phyloP scores from a whole-genome alignment of 2,888 invertebrate species.

The Dascillus cervinus region DNA sequence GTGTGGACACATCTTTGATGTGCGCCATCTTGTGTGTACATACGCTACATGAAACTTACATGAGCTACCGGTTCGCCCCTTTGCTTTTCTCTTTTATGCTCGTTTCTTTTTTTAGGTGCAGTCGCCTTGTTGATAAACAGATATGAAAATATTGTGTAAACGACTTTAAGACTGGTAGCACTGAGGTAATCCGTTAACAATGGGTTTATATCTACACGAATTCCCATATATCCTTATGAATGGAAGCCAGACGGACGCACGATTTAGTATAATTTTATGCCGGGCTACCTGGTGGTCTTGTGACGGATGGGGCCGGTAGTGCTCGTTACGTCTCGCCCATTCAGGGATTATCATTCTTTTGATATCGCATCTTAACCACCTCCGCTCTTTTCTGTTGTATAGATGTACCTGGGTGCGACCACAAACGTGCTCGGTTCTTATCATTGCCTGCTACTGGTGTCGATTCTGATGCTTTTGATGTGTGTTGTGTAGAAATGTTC shows the following conservation, averaged over 20 bases:
- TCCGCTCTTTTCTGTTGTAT: slow-evolving; percentile 20
- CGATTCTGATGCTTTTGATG: not conserved
- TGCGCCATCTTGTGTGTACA: slow-evolving; percentile 39
- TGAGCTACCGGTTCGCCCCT: slow-evolving; percentile 35
- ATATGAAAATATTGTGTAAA: no score
- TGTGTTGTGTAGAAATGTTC: no score
- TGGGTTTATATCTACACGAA: slow-evolving; percentile 38
- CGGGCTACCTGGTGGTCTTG: slow-evolving; percentile 40
- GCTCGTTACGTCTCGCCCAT: slow-evolving; percentile 37
- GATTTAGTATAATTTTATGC: slow-evolving; percentile 43
- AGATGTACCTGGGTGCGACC: slow-evolving; percentile 14
- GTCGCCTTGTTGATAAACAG: no score
- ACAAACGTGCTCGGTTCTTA: no score
- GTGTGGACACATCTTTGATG: slow-evolving; percentile 39
- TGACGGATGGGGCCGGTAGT: slow-evolving; percentile 40
- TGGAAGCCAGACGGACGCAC: slow-evolving; percentile 36
- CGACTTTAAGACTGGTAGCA: slow-evolving; percentile 38
- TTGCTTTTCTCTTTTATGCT: no score
- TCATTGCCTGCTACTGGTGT: not conserved
- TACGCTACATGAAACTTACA: slow-evolving; percentile 41
- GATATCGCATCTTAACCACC: slow-evolving; percentile 33
- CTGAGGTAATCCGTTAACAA: slow-evolving; percentile 40
- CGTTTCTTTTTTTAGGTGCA: no score
- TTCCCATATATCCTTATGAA: slow-evolving; percentile 40
- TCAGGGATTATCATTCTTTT: slow-evolving; percentile 38